Conservation (phyloP, 2,797 vertebrate genomes). For the Poeciliopsis turneri region DNA sequence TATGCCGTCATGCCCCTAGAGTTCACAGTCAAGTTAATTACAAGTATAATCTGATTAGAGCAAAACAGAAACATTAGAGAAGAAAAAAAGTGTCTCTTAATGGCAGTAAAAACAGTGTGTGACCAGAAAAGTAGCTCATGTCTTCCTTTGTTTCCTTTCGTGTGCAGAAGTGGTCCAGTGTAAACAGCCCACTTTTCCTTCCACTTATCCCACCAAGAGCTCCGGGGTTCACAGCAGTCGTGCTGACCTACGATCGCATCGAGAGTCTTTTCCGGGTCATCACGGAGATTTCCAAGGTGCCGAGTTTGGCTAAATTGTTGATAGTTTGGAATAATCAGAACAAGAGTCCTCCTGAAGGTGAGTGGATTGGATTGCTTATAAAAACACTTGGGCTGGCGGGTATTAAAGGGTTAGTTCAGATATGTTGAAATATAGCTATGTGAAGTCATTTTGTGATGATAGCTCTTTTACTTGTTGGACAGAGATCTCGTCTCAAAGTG, state of each 20-base stretch:
- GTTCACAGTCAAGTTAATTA: constrained; percentile 46
- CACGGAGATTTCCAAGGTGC: constrained; percentile 97
- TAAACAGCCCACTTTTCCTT: constrained; percentile 96
- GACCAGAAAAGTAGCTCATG: background rate
- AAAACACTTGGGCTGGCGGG: background rate
- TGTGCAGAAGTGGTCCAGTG: constrained; percentile 93
- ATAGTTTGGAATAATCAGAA: constrained; percentile 99
- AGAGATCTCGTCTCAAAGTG: background rate
- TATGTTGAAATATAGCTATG: background rate
- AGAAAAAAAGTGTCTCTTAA: background rate
- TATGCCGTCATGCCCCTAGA: constrained; percentile 11
- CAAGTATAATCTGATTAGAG: constrained; percentile 55
- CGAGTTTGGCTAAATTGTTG: constrained; percentile 94
- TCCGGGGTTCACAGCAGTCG: constrained; percentile 96
- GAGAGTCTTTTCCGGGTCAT: constrained; percentile 98
- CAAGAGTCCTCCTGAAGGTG: constrained; percentile 96
- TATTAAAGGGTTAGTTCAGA: background rate
- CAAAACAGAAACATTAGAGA: constrained; percentile 35
- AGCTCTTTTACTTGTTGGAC: background rate
- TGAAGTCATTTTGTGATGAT: background rate
- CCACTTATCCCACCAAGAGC: constrained; percentile 95
- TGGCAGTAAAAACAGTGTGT: background rate
- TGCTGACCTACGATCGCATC: constrained; percentile 96
- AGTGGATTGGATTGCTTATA: constrained; percentile 26
- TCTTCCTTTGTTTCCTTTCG: constrained; percentile 19